Conservation (phyloP, 2,888 invertebrate species). For the Sinotaia quadrata region DNA sequence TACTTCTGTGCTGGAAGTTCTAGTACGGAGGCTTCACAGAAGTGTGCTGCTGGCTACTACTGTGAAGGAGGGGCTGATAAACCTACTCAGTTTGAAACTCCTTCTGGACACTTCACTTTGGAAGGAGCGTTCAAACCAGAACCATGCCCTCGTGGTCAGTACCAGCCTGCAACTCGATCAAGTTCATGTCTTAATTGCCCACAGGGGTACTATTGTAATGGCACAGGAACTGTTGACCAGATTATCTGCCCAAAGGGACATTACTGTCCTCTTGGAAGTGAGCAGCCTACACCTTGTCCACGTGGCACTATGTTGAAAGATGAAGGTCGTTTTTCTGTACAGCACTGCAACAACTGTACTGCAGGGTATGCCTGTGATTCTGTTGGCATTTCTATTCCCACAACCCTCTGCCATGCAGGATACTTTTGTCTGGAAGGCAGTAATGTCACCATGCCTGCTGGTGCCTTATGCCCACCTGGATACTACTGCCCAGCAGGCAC, state of each 20-base stretch:
- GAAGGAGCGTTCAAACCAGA: conserved; percentile 66
- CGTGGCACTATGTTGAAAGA: conserved; percentile 60
- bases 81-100: conserved; percentile 62
- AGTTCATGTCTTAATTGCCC: conserved; percentile 61
- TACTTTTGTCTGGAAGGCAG: conserved; percentile 64
- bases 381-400: conserved; percentile 52
- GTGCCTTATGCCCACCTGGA: conserved; percentile 65
- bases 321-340: conserved; percentile 50
- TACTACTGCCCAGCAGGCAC: conserved; percentile 67
- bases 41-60: conserved; percentile 67
- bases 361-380: conserved; percentile 64
- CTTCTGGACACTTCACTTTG: conserved; percentile 63
- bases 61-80: conserved; percentile 67
- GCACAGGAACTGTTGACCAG: conserved; percentile 54
- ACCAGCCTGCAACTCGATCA: conserved; percentile 59
- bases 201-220: conserved; percentile 68
- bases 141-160: conserved; percentile 65
- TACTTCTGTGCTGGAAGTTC: conserved; percentile 67
- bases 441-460: conserved; percentile 49
- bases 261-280: conserved; percentile 65
- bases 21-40: conserved; percentile 57
- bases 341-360: conserved; percentile 61
- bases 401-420: conserved; percentile 58
- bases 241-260: conserved; percentile 64
- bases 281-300: conserved; percentile 65